Percentiles rank a stretch among this genome's conserved stretches.
Evolutionary conservation across 2,797 vertebrate genomes (phyloP).

Genomic region (Anguilla pacifica): DNA sequence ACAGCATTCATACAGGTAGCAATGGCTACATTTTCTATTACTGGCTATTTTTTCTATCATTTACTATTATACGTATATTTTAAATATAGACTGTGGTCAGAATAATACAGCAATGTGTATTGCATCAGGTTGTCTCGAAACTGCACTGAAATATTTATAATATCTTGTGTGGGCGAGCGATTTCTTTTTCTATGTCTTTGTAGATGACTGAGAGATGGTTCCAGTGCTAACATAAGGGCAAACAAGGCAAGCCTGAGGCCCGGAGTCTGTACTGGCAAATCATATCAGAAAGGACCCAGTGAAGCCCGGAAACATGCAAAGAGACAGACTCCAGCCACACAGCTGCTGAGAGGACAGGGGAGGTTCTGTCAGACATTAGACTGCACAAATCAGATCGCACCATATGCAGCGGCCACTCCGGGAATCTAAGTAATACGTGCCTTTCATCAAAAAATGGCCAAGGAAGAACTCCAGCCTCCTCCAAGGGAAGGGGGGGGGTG

Average conservation of each 20-base stretch:
- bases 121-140: conserved; percentile 20
- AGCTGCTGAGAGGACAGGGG: conserved; percentile 27
- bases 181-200: neutral
- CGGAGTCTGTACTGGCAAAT: neutral
- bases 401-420: neutral
- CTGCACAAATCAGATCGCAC: neutral
- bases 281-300: conserved; percentile 4
- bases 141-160: conserved; percentile 40
- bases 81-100: neutral
- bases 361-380: neutral
- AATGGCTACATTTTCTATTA: neutral
- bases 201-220: neutral
- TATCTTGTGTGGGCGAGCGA: neutral
- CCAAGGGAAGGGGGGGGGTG: conserved; percentile 16
- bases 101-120: neutral
- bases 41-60: neutral
- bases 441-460: conserved; percentile 26
- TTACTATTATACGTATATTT: neutral
- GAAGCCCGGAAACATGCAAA: conserved; percentile 38
- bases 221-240: neutral
- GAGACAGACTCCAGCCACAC: conserved; percentile 24
- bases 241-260: conserved; percentile 33
- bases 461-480: conserved; percentile 50
- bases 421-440: neutral
- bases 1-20: neutral